Conservation (phyloP, 2,797 vertebrate genomes). For the Alcedo atthis region DNA sequence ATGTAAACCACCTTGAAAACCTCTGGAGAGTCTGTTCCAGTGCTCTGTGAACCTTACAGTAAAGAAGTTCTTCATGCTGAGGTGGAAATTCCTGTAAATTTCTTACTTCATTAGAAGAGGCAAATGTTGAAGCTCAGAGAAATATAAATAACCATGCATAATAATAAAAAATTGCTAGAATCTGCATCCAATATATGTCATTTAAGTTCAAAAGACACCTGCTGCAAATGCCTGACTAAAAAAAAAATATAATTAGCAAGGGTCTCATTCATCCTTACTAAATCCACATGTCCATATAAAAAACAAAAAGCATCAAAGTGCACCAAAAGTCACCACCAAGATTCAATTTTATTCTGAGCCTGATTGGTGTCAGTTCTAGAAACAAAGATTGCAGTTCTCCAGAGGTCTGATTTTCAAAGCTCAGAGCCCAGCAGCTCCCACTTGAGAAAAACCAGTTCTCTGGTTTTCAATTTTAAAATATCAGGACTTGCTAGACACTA, state of each 20-base stretch:
- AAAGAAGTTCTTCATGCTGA: too few relatives aligned
- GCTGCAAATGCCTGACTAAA: not conserved
- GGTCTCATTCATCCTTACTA: not conserved
- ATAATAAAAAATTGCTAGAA: not conserved
- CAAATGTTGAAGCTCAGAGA: not conserved
- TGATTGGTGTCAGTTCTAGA: not conserved
- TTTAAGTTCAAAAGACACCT: not conserved
- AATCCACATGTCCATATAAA: not conserved
- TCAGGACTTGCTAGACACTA: not conserved
- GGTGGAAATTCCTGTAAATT: not conserved
- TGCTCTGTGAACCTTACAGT: too few relatives aligned
- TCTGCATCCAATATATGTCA: not conserved
- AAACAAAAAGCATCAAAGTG: not conserved
- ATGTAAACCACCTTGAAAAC: not conserved
- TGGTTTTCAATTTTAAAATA: not conserved
- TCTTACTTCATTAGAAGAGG: not conserved
- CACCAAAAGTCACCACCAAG: not conserved
- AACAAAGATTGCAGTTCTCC: not conserved
- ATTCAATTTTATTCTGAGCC: not conserved
- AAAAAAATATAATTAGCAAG: not conserved
- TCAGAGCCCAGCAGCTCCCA: not conserved
- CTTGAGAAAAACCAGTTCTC: not conserved
- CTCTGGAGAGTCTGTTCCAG: too few relatives aligned
- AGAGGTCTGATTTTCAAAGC: slow-evolving; percentile 7
- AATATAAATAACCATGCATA: not conserved